phyloP scores from a whole-genome alignment of 2,113 vertebrate species.

The Struthio camelus region DNA sequence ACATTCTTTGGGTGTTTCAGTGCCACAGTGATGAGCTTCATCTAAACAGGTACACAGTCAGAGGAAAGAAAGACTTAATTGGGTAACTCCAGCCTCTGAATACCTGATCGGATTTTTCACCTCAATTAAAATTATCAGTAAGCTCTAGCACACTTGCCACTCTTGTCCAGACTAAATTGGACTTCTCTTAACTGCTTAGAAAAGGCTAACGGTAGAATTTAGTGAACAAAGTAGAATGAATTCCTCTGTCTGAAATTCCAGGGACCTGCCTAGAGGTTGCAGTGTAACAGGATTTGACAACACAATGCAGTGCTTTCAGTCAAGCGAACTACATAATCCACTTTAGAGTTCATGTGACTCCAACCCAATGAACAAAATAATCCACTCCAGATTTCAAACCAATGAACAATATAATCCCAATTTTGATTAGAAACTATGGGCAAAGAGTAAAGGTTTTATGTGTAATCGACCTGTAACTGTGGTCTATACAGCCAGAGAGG shows the following conservation, averaged over 20 bases:
- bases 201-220: neutral
- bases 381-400: constrained; percentile 24
- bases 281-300: constrained; percentile 16
- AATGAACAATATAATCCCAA: neutral
- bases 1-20: neutral
- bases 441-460: neutral
- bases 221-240: neutral
- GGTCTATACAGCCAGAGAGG: neutral
- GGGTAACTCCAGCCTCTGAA: neutral
- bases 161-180: neutral
- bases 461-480: neutral
- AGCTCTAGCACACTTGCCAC: neutral
- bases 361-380: constrained; percentile 40
- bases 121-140: constrained; percentile 33
- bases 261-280: neutral
- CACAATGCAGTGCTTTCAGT: neutral
- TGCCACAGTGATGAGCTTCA: neutral
- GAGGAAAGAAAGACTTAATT: constrained; percentile 20
- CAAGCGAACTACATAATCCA: constrained; percentile 20
- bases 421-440: constrained; percentile 5
- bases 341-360: constrained; percentile 11
- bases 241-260: neutral
- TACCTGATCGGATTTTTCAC: constrained; percentile 25
- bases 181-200: neutral
- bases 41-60: neutral